Base-by-base conservation (phyloP, 1,140 invertebrate genomes). In the Brachionus calyciflorus region DNA sequence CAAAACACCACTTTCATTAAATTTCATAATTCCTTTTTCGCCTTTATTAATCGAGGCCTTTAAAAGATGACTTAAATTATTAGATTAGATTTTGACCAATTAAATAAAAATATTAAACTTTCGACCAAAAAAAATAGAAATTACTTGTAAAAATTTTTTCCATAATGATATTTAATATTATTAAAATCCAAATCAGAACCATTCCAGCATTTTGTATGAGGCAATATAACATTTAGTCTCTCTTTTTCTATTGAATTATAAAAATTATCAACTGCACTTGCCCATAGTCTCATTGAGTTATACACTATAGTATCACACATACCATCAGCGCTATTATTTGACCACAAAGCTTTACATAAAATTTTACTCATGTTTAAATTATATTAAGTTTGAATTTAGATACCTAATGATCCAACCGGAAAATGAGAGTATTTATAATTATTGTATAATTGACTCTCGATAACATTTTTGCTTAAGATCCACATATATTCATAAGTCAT, bases 401-500 rank as follows among this genome's bases (percentile, higher is more conserved):
- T n/a, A n/a, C n/a, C n/a, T n/a, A n/a, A n/a, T n/a, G n/a, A n/a
- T n/a, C n/a, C 94, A 19, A 94, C 89, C 0, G 93, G 93, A 82
- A 95, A 96, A 90, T 89, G 79, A 90, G 78, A 44, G 81, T 80
- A 17, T 79, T 79, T n/a, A 79, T 53, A 53, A 55, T 81, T 80
- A 90, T 81, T 89, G 83, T 73, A 73, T 21, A 73, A 51, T 19
- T 73, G 69, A 46, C 46, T 73, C 5, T 73, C 92, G 44, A 96
- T 92, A 49, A 94, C 93, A 80, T 92, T 93, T 83, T 96, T 92
- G n/a, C 93, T 94, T 0, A 94, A 92, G 55, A 98, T 92, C 94
- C 94, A 97, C 6, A 96, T 92, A 83, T 95, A 96, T 82, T 95
- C 94, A 82, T 93, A 91, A 2, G 92, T 93, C 0, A 93, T 95